A percentile compares a stretch with the other conserved stretches of the same genome.
These are phyloP conservation scores for Helicolenus hilgendorfi DNA, from an alignment of 2,797 vertebrate species.

Conservation along the genomic window DNA sequence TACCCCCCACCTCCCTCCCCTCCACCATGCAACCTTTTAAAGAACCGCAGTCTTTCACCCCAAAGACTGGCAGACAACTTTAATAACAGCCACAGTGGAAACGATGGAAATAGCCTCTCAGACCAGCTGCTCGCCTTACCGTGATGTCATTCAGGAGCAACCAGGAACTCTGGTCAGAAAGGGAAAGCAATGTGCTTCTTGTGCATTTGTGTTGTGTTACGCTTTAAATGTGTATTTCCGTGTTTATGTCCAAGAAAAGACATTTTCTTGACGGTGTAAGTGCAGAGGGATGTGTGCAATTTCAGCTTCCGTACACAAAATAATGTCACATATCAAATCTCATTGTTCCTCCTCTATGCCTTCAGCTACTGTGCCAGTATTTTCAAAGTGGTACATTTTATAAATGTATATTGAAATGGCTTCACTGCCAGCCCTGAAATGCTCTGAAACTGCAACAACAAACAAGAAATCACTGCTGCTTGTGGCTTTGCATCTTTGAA, in stretches of 20 bases:
- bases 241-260: constrained; percentile 51
- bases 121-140: constrained; percentile 75
- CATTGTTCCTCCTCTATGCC: constrained; percentile 76
- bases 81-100: constrained; percentile 70
- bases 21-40: constrained; percentile 75
- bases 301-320: constrained; percentile 67
- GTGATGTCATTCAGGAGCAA: constrained; percentile 73
- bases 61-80: constrained; percentile 76
- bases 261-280: constrained; percentile 46
- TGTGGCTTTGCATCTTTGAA: constrained; percentile 33
- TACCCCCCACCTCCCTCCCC: background rate
- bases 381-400: constrained; percentile 79
- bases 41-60: constrained; percentile 88
- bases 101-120: constrained; percentile 81
- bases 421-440: constrained; percentile 72
- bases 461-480: constrained; percentile 30
- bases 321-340: constrained; percentile 74
- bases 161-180: constrained; percentile 67
- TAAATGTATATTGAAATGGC: constrained; percentile 64
- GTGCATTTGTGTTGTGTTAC: constrained; percentile 72
- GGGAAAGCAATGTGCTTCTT: constrained; percentile 78
- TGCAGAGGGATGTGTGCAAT: constrained; percentile 86
- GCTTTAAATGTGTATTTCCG: constrained; percentile 77
- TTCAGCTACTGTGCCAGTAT: constrained; percentile 79
- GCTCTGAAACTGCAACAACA: constrained; percentile 60